Evolutionary conservation across 2,888 invertebrate genomes (phyloP), one percentile per base, ranked within the genome.

Genomic region (Metallyticus violacea): DNA sequence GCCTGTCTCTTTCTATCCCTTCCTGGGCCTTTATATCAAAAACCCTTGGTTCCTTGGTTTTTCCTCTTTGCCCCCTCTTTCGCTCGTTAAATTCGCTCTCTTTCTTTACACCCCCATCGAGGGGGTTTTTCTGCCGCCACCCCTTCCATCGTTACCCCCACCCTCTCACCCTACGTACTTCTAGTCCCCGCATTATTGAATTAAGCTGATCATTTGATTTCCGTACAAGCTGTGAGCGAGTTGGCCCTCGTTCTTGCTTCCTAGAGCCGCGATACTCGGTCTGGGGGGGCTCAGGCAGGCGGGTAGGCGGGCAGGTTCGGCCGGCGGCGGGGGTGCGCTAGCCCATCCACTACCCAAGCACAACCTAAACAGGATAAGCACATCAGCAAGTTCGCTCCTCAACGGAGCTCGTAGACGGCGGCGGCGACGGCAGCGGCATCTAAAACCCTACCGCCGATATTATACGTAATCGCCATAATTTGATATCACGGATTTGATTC

Each of bases 141-240:
- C 87, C 86, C 88, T 86, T 86, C 87, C 92, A 92, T 92, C 92
- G 88, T 40, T 40, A 87, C 89, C 90, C 86, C 87, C 86, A 89
- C 89, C 88, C 89, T 89, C 84, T 62, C 81, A 26, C 81, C 3
- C 40, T 29, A 29, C 79, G 27, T 80, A n/a, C 29, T 80, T 29
- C 29, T 80, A 29, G 28, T 80, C 25, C 79, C 76, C 76, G n/a
- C 93, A 94, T 95, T 95, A 95, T 95, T 95, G 95, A 95, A 95
- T 95, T 95, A 95, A 94, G 94, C 94, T 95, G 94, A 95, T 95
- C 95, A 95, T 95, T 93, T 93, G 93, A 93, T 93, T 93, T 93
- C 93, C 92, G 91, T 91, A 90, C 91, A 90, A 91, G 91, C 91
- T 91, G 91, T 91, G 91, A 92, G 92, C 88, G 88, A 89, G 89